Conservation (phyloP, 2,113 vertebrate species). For the Phylloscopus trochilus region DNA sequence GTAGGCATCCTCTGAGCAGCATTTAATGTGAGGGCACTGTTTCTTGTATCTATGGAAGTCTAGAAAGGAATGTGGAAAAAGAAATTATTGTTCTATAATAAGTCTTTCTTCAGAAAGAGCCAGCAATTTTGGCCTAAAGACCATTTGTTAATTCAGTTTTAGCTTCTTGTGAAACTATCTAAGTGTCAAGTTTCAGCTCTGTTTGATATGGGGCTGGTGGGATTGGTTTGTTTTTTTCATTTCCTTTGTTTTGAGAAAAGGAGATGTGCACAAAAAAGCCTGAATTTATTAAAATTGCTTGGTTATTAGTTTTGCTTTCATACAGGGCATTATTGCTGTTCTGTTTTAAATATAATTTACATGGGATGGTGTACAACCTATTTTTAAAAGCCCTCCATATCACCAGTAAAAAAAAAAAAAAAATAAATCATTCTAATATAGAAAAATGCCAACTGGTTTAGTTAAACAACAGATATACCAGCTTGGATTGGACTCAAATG, state of each 20-base stretch:
- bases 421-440: background rate
- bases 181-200: background rate
- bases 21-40: slow-evolving; percentile 29
- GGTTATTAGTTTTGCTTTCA: background rate
- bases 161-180: background rate
- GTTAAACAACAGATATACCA: background rate
- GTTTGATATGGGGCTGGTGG: background rate
- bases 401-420: background rate
- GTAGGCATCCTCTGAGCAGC: slow-evolving; percentile 52
- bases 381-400: background rate
- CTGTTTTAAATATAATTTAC: background rate
- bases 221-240: background rate
- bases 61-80: slow-evolving; percentile 48
- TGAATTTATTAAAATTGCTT: background rate
- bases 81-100: slow-evolving; percentile 45
- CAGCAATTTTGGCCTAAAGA: background rate
- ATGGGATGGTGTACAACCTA: background rate
- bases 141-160: background rate
- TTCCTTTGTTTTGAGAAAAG: background rate
- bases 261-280: background rate
- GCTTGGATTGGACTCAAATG: background rate
- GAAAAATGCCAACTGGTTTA: background rate
- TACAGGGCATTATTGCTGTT: background rate
- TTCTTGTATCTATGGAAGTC: slow-evolving; percentile 55
- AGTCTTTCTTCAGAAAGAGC: slow-evolving; percentile 7